Percentiles rank a stretch among this genome's conserved stretches.
These are phyloP conservation scores for Podabrus alpinus DNA, from an alignment of 2,888 invertebrate species.

Conservation along the genomic window DNA sequence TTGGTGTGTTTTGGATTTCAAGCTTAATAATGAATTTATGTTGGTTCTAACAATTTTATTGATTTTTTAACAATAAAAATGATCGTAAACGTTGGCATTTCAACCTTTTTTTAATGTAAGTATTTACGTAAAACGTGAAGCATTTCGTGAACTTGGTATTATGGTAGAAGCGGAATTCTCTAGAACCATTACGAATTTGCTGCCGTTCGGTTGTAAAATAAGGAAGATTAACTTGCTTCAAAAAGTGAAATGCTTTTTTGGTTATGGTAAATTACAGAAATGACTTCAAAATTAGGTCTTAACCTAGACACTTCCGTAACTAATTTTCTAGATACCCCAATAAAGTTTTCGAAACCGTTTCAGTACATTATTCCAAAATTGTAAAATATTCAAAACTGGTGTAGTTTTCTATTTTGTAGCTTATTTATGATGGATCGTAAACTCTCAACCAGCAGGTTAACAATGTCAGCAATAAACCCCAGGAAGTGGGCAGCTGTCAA, in stretches of 20 bases:
- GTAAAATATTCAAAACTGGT: constrained; percentile 23
- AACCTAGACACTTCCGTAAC: constrained; percentile 12
- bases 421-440: constrained; percentile 25
- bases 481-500: constrained; percentile 25
- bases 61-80: constrained; percentile 26
- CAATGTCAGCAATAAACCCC: constrained; percentile 27
- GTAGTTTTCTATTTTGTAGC: constrained; percentile 19
- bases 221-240: not conserved
- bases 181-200: not conserved
- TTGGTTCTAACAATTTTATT: constrained; percentile 27
- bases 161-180: not conserved
- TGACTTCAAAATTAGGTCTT: constrained; percentile 11
- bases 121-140: constrained; percentile 21
- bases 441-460: constrained; percentile 25
- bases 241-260: not conserved
- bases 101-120: constrained; percentile 14
- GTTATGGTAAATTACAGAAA: not conserved
- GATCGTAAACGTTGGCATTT: constrained; percentile 28
- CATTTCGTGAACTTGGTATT: constrained; percentile 15
- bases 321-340: constrained; percentile 12
- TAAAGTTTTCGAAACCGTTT: constrained; percentile 15
- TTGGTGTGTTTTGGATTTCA: constrained; percentile 27
- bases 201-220: not conserved
- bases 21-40: constrained; percentile 30
- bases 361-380: constrained; percentile 3